A percentile compares a stretch with the other conserved stretches of the same genome.
phyloP scores from a whole-genome alignment of 2,888 invertebrate genomes.

The Apamea monoglypha region DNA sequence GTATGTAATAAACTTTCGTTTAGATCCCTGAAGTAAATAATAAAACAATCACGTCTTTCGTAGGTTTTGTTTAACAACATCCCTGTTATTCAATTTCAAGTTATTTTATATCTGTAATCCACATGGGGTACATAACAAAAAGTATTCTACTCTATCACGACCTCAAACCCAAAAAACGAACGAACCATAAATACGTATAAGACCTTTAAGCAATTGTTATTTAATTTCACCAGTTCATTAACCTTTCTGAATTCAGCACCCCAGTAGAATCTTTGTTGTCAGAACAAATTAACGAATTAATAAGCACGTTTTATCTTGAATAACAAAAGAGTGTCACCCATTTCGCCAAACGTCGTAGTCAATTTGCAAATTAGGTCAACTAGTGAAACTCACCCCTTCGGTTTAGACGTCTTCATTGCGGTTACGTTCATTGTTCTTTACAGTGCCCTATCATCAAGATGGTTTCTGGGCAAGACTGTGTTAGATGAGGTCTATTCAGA shows the following conservation, averaged over 20 bases:
- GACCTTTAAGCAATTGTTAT: not conserved
- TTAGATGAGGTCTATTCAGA: slow-evolving; percentile 4
- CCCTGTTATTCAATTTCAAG: not conserved
- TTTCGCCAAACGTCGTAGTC: slow-evolving; percentile 49
- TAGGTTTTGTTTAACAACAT: not conserved
- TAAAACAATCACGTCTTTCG: not conserved
- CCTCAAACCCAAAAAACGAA: not conserved
- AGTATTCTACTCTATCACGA: not conserved
- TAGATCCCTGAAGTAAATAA: not conserved
- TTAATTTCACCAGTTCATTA: slow-evolving; percentile 13
- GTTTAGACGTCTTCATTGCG: slow-evolving; percentile 54
- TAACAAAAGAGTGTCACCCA: slow-evolving; percentile 50
- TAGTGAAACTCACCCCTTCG: slow-evolving; percentile 55
- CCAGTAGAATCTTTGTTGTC: slow-evolving; percentile 18
- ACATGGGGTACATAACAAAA: not conserved
- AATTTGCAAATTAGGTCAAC: slow-evolving; percentile 66
- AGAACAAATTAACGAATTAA: slow-evolving; percentile 31
- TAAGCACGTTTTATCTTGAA: slow-evolving; percentile 31
- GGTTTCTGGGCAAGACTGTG: slow-evolving; percentile 14
- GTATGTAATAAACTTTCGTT: not conserved
- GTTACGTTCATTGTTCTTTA: slow-evolving; percentile 41
- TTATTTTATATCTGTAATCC: not conserved
- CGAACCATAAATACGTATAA: not conserved
- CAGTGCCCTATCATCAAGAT: slow-evolving; percentile 40
- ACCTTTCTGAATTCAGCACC: slow-evolving; percentile 18